phyloP scores from a whole-genome alignment of 37 sponge, comb jelly and placozoan genomes.

The Spongilla lacustris region DNA sequence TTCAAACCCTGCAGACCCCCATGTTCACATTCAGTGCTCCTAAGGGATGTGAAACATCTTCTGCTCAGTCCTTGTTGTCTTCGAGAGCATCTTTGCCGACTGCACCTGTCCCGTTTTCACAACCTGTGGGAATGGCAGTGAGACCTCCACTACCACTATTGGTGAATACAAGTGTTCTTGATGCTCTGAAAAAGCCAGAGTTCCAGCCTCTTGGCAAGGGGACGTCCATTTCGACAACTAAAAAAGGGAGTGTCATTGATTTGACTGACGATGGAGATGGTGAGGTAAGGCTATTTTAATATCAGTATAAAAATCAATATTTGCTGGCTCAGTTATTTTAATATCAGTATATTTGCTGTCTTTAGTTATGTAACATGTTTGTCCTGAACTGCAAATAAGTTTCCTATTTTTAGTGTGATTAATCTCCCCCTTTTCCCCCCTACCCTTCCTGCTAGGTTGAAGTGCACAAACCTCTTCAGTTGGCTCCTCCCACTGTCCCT shows the following conservation, averaged over 20 bases:
- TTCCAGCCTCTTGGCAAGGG: background rate
- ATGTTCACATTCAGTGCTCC: background rate
- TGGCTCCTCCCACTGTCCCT: background rate
- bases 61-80: background rate
- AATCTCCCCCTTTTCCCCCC: background rate
- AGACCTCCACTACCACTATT: background rate
- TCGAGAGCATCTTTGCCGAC: background rate
- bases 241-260: conserved; percentile 8
- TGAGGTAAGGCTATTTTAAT: background rate
- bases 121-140: background rate
- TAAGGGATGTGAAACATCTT: background rate
- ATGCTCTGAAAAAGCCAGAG: background rate
- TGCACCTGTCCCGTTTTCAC: too few relatives aligned
- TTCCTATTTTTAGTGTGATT: background rate
- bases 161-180: background rate
- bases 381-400: too few relatives aligned
- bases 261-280: conserved; percentile 17
- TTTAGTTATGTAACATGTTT: too few relatives aligned
- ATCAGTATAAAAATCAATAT: background rate
- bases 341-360: too few relatives aligned
- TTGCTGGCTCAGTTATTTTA: too few relatives aligned
- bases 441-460: background rate
- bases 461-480: background rate
- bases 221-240: background rate
- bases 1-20: background rate